Percentiles rank a stretch among this genome's conserved stretches.
Evolutionary conservation across 2,797 vertebrate species (phyloP).

Genomic region (Thamnophis elegans): DNA sequence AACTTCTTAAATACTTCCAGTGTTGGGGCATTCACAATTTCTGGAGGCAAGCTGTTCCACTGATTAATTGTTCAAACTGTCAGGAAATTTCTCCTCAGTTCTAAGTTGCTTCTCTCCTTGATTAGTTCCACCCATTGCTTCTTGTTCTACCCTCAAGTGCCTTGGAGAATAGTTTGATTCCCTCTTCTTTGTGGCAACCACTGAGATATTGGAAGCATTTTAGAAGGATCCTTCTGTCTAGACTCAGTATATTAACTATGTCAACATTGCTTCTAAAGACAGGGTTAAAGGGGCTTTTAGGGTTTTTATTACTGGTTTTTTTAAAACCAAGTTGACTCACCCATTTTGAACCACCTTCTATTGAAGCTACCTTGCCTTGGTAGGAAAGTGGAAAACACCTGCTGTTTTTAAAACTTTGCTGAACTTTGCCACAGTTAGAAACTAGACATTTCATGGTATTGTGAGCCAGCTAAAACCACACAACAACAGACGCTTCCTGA

Average conservation of each 20-base stretch:
- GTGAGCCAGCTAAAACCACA: constrained; percentile 61
- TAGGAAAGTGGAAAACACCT: constrained; percentile 61
- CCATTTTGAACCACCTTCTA: constrained; percentile 50
- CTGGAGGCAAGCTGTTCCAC: no score
- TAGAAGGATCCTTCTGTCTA: background rate
- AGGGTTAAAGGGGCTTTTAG: constrained; percentile 37
- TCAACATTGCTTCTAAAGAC: background rate
- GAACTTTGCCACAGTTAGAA: constrained; percentile 69
- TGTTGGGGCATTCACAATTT: no score
- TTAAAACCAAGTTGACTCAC: constrained; percentile 45
- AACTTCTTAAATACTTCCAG: no score
- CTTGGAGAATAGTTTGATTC: no score
- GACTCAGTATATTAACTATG: background rate
- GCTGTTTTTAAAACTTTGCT: constrained; percentile 30
- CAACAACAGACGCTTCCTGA: constrained; percentile 60
- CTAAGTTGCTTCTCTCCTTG: no score
- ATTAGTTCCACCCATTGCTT: no score
- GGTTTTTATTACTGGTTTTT: constrained; percentile 48
- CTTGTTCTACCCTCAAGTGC: no score
- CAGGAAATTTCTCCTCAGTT: no score
- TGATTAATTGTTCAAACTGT: no score
- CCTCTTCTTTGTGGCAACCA: no score
- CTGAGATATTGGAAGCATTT: background rate
- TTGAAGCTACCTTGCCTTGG: constrained; percentile 52
- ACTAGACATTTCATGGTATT: constrained; percentile 63